phyloP scores from a whole-genome alignment of 2,888 invertebrate species.

The Meliscaeva auricollis region DNA sequence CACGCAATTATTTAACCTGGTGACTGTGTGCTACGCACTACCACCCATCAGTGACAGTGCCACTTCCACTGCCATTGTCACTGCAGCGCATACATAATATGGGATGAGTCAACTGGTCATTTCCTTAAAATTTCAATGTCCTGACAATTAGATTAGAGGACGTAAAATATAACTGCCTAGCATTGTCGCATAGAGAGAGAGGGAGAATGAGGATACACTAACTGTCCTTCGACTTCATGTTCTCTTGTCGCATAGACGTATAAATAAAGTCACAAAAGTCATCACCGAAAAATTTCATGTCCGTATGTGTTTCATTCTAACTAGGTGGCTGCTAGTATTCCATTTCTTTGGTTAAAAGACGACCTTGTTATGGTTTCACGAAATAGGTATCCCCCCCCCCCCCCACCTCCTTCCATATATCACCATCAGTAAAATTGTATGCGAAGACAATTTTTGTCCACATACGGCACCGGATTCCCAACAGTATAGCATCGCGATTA shows the following conservation, averaged over 20 bases:
- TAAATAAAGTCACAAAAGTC: constrained; percentile 68
- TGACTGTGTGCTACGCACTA: constrained; percentile 50
- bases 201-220: no score
- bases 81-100: neutral
- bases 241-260: constrained; percentile 62
- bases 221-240: constrained; percentile 25
- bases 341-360: constrained; percentile 68
- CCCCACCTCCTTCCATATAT: no score
- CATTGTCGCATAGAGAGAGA: constrained; percentile 41
- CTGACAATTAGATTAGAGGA: constrained; percentile 68
- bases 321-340: constrained; percentile 5
- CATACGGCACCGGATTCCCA: constrained; percentile 1
- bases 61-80: neutral
- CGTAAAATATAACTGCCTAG: constrained; percentile 55
- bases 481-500: constrained; percentile 68
- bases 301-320: constrained; percentile 19
- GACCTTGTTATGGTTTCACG: constrained; percentile 66
- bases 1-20: constrained; percentile 71
- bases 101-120: constrained; percentile 49
- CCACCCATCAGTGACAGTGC: constrained; percentile 4
- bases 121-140: constrained; percentile 73
- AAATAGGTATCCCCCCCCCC: neutral
- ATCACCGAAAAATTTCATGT: constrained; percentile 54
- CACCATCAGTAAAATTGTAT: neutral
- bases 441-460: constrained; percentile 53